These are phyloP conservation scores for Hyposoter didymator DNA, from an alignment of 2,888 invertebrate species.

Conservation along the genomic window DNA sequence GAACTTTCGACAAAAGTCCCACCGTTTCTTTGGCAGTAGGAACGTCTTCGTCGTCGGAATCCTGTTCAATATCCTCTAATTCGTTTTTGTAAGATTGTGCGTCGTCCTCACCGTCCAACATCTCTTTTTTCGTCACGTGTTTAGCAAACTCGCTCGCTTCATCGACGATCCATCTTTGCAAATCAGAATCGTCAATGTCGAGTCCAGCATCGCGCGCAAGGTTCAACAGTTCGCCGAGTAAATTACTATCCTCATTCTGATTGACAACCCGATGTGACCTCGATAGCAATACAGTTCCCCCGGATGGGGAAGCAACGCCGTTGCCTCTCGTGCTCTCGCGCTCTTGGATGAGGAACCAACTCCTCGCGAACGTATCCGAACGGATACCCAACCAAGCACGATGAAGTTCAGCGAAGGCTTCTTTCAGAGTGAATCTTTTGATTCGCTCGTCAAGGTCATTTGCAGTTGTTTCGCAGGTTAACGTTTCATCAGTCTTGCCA, in stretches of 20 bases:
- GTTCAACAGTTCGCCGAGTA: slow-evolving; percentile 74
- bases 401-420: slow-evolving; percentile 84
- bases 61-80: slow-evolving; percentile 69
- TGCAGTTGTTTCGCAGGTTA: slow-evolving; percentile 4
- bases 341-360: slow-evolving; percentile 79
- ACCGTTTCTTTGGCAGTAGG: slow-evolving; percentile 83
- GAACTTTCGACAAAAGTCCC: slow-evolving; percentile 82
- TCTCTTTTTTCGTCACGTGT: slow-evolving; percentile 73
- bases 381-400: slow-evolving; percentile 84
- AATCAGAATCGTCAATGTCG: slow-evolving; percentile 73
- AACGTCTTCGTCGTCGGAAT: slow-evolving; percentile 73
- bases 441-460: slow-evolving; percentile 70
- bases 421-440: slow-evolving; percentile 82
- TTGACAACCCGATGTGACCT: slow-evolving; percentile 62
- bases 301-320: slow-evolving; percentile 20
- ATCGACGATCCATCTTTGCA: slow-evolving; percentile 78
- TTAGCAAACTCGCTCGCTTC: slow-evolving; percentile 75
- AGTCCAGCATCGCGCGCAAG: slow-evolving; percentile 77
- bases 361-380: slow-evolving; percentile 83
- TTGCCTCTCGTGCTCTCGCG: slow-evolving; percentile 68
- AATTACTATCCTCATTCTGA: slow-evolving; percentile 72
- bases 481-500: slow-evolving; percentile 18
- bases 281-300: slow-evolving; percentile 67
- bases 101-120: slow-evolving; percentile 70
- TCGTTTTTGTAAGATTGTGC: slow-evolving; percentile 71